Evolutionary conservation across 1,140 invertebrate genomes (phyloP).

Genomic region (Cecropterus lyciades): DNA sequence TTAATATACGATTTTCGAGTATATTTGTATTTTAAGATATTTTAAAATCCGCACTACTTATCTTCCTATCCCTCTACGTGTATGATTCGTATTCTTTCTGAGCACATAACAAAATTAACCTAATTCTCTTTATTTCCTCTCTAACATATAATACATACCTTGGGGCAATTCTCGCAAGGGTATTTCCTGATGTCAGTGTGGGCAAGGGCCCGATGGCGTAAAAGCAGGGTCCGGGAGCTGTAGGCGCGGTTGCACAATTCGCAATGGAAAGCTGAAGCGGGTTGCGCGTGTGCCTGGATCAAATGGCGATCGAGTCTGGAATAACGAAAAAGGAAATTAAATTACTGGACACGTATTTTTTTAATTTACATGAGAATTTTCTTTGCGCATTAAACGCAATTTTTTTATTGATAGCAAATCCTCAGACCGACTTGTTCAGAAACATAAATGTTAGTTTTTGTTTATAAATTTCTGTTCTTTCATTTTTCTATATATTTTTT

Average conservation of each 20-base stretch:
- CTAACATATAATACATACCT: slow-evolving; percentile 82
- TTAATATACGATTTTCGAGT: too few species aligned
- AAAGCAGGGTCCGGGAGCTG: slow-evolving; percentile 91
- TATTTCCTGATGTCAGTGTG: slow-evolving; percentile 93
- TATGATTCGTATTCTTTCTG: not conserved
- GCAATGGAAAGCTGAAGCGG: slow-evolving; percentile 91
- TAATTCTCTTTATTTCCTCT: not conserved
- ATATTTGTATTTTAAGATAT: too few species aligned
- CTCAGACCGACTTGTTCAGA: too few species aligned
- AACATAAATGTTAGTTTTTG: too few species aligned
- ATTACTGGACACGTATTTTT: too few species aligned
- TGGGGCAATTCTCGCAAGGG: slow-evolving; percentile 97
- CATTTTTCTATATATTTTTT: too few species aligned
- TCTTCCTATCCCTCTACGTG: too few species aligned
- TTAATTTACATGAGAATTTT: too few species aligned
- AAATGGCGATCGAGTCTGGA: slow-evolving; percentile 93
- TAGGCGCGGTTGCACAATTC: slow-evolving; percentile 93
- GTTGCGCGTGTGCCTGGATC: slow-evolving; percentile 90
- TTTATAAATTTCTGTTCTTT: too few species aligned
- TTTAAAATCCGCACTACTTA: too few species aligned
- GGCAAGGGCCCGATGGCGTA: slow-evolving; percentile 92
- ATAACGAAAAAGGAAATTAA: slow-evolving; percentile 43
- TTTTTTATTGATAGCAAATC: too few species aligned
- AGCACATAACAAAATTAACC: slow-evolving; percentile 1
- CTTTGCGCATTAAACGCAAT: too few species aligned